Evolutionary conservation across 2,113 vertebrate genomes (phyloP).

Genomic region (Saccopteryx bilineata): DNA sequence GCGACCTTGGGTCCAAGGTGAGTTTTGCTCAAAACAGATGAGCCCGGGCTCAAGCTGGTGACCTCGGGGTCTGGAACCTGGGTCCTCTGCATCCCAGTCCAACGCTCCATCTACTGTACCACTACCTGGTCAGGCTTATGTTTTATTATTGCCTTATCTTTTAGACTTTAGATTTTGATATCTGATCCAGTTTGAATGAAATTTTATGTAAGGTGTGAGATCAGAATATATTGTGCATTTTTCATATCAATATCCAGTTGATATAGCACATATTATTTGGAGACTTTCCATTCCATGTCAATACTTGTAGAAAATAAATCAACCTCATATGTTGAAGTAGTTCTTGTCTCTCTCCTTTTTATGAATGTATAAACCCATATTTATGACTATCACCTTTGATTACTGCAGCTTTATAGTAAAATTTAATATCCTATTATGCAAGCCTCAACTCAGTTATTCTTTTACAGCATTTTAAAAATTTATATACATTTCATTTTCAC

Average conservation of each 20-base stretch:
- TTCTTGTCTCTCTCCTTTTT: background rate
- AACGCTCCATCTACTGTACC: no score
- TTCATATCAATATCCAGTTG: background rate
- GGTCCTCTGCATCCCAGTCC: no score
- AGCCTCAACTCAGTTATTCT: background rate
- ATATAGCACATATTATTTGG: background rate
- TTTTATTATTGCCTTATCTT: background rate
- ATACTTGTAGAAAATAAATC: background rate
- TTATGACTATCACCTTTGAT: background rate
- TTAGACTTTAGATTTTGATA: background rate
- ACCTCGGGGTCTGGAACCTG: no score
- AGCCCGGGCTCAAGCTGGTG: no score
- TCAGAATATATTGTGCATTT: background rate
- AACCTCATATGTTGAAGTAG: background rate
- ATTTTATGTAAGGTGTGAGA: background rate
- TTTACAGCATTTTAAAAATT: background rate
- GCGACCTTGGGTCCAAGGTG: no score
- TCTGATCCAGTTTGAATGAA: background rate
- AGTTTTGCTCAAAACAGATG: no score
- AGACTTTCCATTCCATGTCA: background rate
- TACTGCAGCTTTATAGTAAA: background rate
- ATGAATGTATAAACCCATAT: background rate
- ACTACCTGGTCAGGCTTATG: no score
- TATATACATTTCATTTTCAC: background rate
- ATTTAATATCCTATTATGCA: background rate